Conservation (phyloP, 2,888 invertebrate species). For the Criorhina ranunculi region DNA sequence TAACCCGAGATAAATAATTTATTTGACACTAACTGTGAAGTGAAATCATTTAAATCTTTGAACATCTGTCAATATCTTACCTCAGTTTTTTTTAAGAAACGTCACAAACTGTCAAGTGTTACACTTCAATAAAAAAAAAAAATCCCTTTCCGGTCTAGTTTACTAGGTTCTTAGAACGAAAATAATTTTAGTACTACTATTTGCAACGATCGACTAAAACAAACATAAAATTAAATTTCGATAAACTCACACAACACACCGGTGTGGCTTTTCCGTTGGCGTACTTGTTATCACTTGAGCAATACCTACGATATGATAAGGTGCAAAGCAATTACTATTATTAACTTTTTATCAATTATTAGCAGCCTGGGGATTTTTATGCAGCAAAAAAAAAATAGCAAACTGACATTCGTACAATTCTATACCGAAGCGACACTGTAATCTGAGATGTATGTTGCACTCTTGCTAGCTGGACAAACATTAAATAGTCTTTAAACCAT, state of each 20-base stretch:
- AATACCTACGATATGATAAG: constrained; percentile 55
- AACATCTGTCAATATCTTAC: constrained; percentile 20
- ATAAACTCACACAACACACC: constrained; percentile 20
- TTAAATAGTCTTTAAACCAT: constrained; percentile 21
- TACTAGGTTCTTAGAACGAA: not conserved
- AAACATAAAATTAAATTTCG: constrained; percentile 42
- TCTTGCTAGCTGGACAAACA: constrained; percentile 14
- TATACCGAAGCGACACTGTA: not conserved
- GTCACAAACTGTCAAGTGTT: not conserved
- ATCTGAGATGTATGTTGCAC: not conserved
- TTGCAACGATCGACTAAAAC: constrained; percentile 11
- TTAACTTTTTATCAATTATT: constrained; percentile 56
- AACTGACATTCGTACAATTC: not conserved
- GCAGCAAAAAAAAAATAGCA: not conserved
- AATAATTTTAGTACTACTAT: not conserved
- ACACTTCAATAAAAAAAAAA: constrained; percentile 1
- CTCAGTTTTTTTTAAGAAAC: not conserved
- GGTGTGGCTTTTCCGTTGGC: constrained; percentile 29
- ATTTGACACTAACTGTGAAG: too few relatives aligned
- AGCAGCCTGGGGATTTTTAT: constrained; percentile 26
- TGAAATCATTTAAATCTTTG: too few relatives aligned
- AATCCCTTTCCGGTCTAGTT: not conserved
- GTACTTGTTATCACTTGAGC: constrained; percentile 45
- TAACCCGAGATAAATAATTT: too few relatives aligned
- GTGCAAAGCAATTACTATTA: constrained; percentile 46